Conservation (phyloP, 2,113 vertebrate species). For the Calypte anna region DNA sequence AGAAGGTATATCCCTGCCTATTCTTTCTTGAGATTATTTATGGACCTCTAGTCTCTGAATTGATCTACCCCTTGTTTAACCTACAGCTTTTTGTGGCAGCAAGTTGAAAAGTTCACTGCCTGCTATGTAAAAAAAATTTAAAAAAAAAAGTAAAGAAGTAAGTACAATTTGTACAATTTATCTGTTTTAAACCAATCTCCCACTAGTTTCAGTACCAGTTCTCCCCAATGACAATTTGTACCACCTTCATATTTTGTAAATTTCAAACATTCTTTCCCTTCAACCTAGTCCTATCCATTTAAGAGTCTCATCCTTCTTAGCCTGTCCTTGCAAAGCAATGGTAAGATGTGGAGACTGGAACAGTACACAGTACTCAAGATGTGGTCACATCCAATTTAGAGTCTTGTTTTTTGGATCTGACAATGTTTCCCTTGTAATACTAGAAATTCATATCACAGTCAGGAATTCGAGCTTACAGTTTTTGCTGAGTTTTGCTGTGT, state of each 20-base stretch:
- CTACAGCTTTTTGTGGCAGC: background rate
- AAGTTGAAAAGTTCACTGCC: background rate
- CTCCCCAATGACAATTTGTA: background rate
- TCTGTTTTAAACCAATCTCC: background rate
- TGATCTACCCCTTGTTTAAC: background rate
- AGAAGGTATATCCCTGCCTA: background rate
- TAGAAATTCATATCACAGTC: slow-evolving; percentile 33
- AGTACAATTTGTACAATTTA: background rate
- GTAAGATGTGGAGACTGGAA: background rate
- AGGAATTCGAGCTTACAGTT: slow-evolving; percentile 13
- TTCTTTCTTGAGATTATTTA: background rate
- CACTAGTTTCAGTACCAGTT: background rate
- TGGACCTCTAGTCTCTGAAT: background rate
- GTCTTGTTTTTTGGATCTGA: background rate
- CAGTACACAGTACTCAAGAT: background rate
- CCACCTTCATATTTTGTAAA: background rate
- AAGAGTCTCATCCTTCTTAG: background rate
- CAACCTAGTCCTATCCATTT: background rate
- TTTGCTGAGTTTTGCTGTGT: slow-evolving; percentile 45
- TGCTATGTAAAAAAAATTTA: background rate
- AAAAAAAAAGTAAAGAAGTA: background rate
- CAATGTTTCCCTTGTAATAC: background rate
- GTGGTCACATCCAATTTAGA: background rate
- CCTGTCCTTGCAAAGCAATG: background rate
- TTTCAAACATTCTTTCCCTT: background rate